These are phyloP conservation scores for human DNA, from an alignment of 2,113 vertebrate species.

Conservation along the genomic window DNA sequence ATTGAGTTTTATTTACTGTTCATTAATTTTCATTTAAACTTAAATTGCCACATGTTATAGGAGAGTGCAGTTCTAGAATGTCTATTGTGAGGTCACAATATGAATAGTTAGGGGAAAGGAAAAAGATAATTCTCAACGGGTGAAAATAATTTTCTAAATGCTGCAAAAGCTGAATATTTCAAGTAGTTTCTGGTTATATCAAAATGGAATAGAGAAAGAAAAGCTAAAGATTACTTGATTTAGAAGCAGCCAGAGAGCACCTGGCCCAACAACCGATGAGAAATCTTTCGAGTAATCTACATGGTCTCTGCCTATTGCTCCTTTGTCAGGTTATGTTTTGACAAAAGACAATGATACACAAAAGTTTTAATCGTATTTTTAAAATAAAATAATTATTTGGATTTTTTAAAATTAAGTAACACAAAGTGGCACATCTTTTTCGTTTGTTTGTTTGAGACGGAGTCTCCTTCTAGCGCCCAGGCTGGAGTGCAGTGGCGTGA, in stretches of 20 bases:
- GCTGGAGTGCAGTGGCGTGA: too few species aligned
- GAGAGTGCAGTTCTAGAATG: background rate
- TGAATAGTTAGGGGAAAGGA: background rate
- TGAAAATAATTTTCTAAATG: background rate
- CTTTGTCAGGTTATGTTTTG: background rate
- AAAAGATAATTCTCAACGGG: background rate
- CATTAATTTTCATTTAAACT: conserved; percentile 21
- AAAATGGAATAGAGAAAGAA: background rate
- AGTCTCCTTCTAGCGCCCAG: too few species aligned
- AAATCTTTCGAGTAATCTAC: background rate
- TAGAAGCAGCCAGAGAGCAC: background rate
- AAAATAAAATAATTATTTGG: background rate
- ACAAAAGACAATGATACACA: background rate
- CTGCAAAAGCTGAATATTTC: background rate
- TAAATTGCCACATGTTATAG: background rate
- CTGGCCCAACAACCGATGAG: background rate
- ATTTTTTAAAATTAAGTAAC: background rate
- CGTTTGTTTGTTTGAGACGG: too few species aligned
- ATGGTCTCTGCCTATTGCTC: background rate
- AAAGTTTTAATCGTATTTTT: background rate
- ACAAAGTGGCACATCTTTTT: background rate
- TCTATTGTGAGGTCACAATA: background rate
- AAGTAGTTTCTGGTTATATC: background rate
- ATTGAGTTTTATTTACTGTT: background rate
- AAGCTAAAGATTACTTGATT: background rate